Evolutionary conservation across 2,888 invertebrate species (phyloP).

Genomic region (Nymphalis polychloros): DNA sequence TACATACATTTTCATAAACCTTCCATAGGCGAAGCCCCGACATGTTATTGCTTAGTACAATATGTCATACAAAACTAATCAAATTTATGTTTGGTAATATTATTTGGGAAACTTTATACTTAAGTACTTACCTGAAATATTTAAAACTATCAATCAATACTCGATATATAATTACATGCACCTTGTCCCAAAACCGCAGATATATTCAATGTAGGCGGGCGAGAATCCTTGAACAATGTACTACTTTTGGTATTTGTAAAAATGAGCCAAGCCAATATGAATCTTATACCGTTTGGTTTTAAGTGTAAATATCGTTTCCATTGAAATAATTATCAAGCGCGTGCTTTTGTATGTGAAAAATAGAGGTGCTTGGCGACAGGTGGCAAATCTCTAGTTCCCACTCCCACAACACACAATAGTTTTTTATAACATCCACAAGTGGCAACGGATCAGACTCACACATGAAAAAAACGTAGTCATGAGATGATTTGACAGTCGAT

Average conservation of each 20-base stretch:
- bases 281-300: neutral
- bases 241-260: neutral
- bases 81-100: too few relatives aligned
- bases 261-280: neutral
- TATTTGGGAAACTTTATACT: too few relatives aligned
- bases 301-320: neutral
- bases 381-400: conserved; percentile 35
- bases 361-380: conserved; percentile 27
- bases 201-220: conserved; percentile 18
- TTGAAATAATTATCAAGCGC: conserved; percentile 26
- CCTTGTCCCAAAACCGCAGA: conserved; percentile 26
- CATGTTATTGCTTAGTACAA: too few relatives aligned
- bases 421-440: conserved; percentile 31
- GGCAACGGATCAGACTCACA: conserved; percentile 9
- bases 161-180: conserved; percentile 5
- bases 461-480: conserved; percentile 1
- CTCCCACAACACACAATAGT: conserved; percentile 36
- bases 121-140: neutral
- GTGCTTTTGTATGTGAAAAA: conserved; percentile 18
- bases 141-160: conserved; percentile 8
- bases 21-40: too few relatives aligned
- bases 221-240: conserved; percentile 7
- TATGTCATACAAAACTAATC: too few relatives aligned
- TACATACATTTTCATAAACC: neutral
- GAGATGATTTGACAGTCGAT: neutral